phyloP scores from a whole-genome alignment of 2,797 vertebrate species.

The Rousettus madagascariensis region DNA sequence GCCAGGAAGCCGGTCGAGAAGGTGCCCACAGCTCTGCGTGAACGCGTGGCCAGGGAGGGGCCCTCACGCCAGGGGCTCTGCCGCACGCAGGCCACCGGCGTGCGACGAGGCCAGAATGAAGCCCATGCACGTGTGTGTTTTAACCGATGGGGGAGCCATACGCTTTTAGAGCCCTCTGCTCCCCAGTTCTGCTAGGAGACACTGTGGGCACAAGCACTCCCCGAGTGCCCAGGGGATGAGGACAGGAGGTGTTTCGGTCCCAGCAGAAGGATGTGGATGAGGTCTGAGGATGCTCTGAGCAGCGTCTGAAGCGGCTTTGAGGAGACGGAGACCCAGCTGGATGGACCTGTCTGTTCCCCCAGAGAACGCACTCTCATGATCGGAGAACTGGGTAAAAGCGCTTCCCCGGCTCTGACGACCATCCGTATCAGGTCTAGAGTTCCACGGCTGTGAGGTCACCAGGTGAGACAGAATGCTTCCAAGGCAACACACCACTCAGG shows the following conservation, averaged over 20 bases:
- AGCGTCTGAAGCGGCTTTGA: not conserved
- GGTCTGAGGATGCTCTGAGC: not conserved
- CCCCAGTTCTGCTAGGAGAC: not conserved
- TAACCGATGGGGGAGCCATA: not conserved
- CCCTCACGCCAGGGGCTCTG: not conserved
- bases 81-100: not conserved
- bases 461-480: not conserved
- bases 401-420: not conserved
- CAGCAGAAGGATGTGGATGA: not conserved
- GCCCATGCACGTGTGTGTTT: fast-evolving
- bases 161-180: not conserved
- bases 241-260: not conserved
- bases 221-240: not conserved
- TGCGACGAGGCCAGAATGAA: not conserved
- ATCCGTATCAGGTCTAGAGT: not conserved
- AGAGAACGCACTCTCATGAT: not conserved
- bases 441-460: not conserved
- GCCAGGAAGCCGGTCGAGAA: not conserved
- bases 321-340: not conserved
- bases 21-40: fast-evolving
- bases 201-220: not conserved
- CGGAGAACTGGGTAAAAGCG: not conserved
- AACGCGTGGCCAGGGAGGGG: too few species aligned
- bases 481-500: not conserved
- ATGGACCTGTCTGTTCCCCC: not conserved